Evolutionary conservation across 23 tunicate genomes (phyloP), one percentile per base, ranked within the genome.

Genomic region (Styela plicata): DNA sequence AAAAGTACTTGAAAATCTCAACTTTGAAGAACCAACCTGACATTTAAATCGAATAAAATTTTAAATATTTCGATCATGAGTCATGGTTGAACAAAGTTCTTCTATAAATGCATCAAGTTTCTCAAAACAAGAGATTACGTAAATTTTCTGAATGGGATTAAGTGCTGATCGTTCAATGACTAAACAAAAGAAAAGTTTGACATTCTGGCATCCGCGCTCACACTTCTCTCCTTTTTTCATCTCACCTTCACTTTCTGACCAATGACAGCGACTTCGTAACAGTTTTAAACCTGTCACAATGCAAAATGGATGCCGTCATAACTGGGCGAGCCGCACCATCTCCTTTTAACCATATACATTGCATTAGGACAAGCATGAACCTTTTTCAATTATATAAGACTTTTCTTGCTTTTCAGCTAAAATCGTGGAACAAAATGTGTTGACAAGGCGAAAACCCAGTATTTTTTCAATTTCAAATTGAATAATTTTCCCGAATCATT

Each of bases 171-270:
- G 30, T 18, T 67, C 31, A 17, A 0, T 67, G 13, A 44, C 57
- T 5, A 13, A 13, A 44, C 57, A 44, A 44, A 44, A 44, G 71
- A 29, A 1, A 67, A 67, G 71, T 16, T 67, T 1, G 71, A 67
- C 71, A 67, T 25, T 67, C 71, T 67, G 71, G 71, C 71, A 67
- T 67, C 71, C 71, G 71, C 22, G 71, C 31, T 25, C 71, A 22
- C 30, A 67, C 31, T 65, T 24, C 70, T 65, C 31, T 22, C n/a
- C n/a, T n/a, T n/a, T 29, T 27, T 67, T 27, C 71, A 22, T 67
- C 71, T 67, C 71, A 67, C 71, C 71, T 67, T 67, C 30, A 67
- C 71, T 27, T 22, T 67, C 31, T 67, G 71, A 67, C 31, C 71
- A 67, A 67, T 25, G 31, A 24, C 30, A 27, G 31, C 31, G 71